Evolutionary conservation across 1,140 invertebrate species (phyloP).

Genomic region (Heliconius himera): DNA sequence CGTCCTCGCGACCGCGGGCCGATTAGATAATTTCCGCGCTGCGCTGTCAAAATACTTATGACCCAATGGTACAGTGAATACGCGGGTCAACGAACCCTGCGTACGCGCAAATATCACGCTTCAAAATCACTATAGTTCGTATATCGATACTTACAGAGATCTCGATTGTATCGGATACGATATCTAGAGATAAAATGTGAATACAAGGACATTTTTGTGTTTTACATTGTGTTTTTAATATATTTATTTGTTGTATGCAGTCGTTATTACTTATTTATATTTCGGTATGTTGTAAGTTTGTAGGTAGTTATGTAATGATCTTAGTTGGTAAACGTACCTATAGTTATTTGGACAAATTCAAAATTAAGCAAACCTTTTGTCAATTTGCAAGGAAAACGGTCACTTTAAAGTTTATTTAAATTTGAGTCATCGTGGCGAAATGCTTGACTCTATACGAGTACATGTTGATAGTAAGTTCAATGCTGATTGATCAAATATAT

Average conservation of each 20-base stretch:
- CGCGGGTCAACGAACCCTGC: constrained; percentile 66
- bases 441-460: background rate
- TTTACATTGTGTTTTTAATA: background rate
- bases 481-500: too few relatives aligned
- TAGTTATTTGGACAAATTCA: background rate
- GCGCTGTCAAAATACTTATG: constrained; percentile 81
- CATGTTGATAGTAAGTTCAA: background rate
- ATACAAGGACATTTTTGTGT: constrained; percentile 32
- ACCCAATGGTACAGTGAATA: constrained; percentile 79
- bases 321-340: constrained; percentile 5
- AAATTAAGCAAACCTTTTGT: background rate
- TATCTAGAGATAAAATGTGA: constrained; percentile 30
- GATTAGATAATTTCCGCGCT: constrained; percentile 80
- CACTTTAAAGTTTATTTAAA: background rate
- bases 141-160: constrained; percentile 49
- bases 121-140: constrained; percentile 55
- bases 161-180: constrained; percentile 43
- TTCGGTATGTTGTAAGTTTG: background rate
- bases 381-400: background rate
- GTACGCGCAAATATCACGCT: constrained; percentile 56
- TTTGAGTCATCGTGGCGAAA: background rate
- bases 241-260: background rate
- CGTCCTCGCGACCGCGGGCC: constrained; percentile 77
- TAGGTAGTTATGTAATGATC: constrained; percentile 8
- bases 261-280: background rate